Evolutionary conservation across 2,113 vertebrate genomes (phyloP).

Genomic region (Proterorhinus semilunaris): DNA sequence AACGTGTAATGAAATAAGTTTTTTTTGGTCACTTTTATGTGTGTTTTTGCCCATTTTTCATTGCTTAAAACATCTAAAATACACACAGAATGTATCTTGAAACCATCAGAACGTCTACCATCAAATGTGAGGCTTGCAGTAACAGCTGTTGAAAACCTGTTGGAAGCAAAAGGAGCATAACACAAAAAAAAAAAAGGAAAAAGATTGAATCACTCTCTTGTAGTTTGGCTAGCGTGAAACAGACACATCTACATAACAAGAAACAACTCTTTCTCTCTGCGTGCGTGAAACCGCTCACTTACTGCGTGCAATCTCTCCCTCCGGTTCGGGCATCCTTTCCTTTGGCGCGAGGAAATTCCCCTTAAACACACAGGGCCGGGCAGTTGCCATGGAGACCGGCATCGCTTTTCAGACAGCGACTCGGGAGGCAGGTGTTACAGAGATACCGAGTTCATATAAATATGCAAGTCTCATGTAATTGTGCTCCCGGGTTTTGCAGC

Average conservation of each 20-base stretch:
- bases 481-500: conserved; percentile 11
- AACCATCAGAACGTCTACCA: too few relatives aligned
- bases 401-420: conserved; percentile 43
- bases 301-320: conserved; percentile 8
- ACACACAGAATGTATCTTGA: too few relatives aligned
- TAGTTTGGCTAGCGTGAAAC: too few relatives aligned
- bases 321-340: conserved; percentile 30
- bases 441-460: conserved; percentile 38
- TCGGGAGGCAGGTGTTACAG: conserved; percentile 11
- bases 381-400: conserved; percentile 67
- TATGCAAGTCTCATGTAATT: conserved; percentile 40
- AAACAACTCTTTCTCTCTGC: neutral
- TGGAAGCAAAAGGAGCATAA: too few relatives aligned
- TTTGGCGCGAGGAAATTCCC: conserved; percentile 59
- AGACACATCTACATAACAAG: too few relatives aligned
- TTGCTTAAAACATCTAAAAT: too few relatives aligned
- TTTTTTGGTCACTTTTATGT: too few relatives aligned
- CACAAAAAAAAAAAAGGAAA: too few relatives aligned
- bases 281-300: neutral
- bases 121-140: too few relatives aligned
- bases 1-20: conserved; percentile 21
- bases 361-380: conserved; percentile 21
- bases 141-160: too few relatives aligned
- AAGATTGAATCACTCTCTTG: too few relatives aligned
- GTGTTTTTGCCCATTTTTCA: too few relatives aligned